Evolutionary conservation across 2,888 invertebrate genomes (phyloP).

Genomic region (Pyrrhia umbra): DNA sequence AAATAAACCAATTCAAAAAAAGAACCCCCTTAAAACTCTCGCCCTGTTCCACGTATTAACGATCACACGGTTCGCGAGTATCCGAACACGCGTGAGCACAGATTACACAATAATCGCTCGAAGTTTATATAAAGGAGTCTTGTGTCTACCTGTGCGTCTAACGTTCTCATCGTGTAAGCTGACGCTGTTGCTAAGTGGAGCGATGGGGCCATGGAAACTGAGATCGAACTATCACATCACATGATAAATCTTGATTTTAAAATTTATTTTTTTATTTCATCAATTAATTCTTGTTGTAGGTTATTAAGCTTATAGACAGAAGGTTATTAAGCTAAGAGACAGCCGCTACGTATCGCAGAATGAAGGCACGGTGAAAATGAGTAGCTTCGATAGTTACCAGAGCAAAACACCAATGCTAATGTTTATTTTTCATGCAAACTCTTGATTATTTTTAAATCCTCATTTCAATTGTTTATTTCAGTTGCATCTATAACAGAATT

Average conservation of each 20-base stretch:
- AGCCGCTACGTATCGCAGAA: no score
- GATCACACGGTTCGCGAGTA: slow-evolving; percentile 1
- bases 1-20: background rate
- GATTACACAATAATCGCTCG: slow-evolving; percentile 41
- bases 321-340: no score
- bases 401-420: no score
- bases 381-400: no score
- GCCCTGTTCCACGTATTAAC: slow-evolving; percentile 4
- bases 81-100: slow-evolving; percentile 24
- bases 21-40: background rate
- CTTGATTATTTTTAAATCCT: slow-evolving; percentile 2
- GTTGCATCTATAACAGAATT: slow-evolving; percentile 19
- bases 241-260: no score
- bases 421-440: slow-evolving; percentile 2
- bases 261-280: no score
- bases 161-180: slow-evolving; percentile 63
- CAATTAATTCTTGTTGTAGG: no score
- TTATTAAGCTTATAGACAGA: no score
- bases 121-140: slow-evolving; percentile 50
- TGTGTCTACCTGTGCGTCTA: slow-evolving; percentile 53
- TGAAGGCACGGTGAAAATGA: no score
- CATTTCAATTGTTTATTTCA: slow-evolving; percentile 4
- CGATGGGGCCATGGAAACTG: slow-evolving; percentile 47
- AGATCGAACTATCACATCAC: background rate
- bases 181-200: slow-evolving; percentile 72